Base-by-base conservation (phyloP, 2,888 invertebrate species). In the Mythimna loreyi region DNA sequence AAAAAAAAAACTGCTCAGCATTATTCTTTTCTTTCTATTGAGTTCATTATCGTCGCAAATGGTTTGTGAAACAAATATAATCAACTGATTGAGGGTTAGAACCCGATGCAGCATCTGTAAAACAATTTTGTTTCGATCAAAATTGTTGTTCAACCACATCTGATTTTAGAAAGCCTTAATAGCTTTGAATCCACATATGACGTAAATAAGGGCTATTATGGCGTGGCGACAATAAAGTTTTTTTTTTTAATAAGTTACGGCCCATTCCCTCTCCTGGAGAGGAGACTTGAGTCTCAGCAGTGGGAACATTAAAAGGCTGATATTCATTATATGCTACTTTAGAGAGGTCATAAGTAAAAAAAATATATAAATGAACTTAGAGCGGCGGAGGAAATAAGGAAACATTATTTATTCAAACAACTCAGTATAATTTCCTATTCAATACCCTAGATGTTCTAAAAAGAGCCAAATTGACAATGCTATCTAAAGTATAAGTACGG, bases 91-190 rank as follows among this genome's bases (percentile, higher is more conserved):
- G 11, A 25, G 5, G 11, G 13, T 13, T 45, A n/a, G 43, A 43
- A n/a, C 16, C 23, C 13, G 30, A 8, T 23, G 28, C 28, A 63
- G 59, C 16, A 21, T 49, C 33, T 19, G 19, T 19, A 25, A 25
- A 47, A n/a, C 16, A 28, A 36, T 64, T 65, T 49, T 6, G 47
- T 65, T 64, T 49, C 21, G 47, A 13, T 21, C 47, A 49, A 19
- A 47, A 63, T 47, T 13, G 19, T 33, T 1, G n/a, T 45, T 47
- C 5, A 63, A 16, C 16, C n/a, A 33, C 30, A 64, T 45, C 30
- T 45, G 19, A 8, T n/a, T 45, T 6, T 59, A 13, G 23, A 60
- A 59, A 59, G 45, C 23, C 5, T 40, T 40, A 40, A 5, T 2
- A 0, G 40, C 16, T 40, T 40, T 16, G 16, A 49, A 50, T 25